Percentiles rank a stretch among this genome's conserved stretches.
phyloP scores from a whole-genome alignment of 2,797 vertebrate genomes.

The Hapalemur alaotrensis region DNA sequence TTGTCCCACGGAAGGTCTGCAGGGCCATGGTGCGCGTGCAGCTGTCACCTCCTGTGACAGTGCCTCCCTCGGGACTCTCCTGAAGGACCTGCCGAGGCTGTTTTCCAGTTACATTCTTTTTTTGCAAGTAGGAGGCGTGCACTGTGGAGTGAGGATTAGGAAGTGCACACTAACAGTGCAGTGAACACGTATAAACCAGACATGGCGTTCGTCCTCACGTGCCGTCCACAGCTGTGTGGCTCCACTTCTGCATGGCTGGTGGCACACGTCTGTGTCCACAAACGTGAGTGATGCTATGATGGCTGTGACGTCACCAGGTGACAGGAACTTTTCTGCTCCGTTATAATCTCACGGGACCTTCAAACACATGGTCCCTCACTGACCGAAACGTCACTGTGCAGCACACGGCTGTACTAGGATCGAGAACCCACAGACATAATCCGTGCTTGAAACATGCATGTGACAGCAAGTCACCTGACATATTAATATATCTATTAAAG shows the following conservation, averaged over 20 bases:
- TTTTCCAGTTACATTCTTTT: background rate
- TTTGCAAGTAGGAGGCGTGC: background rate
- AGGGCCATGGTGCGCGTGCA: background rate
- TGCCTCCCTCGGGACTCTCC: background rate
- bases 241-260: background rate
- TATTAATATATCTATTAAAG: background rate
- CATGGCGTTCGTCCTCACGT: no score
- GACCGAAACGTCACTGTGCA: no score
- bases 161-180: no score
- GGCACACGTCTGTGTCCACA: background rate
- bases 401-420: background rate
- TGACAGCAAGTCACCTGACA: background rate
- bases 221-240: accelerated
- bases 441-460: background rate
- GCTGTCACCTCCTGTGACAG: background rate
- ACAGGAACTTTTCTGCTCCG: no score
- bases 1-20: background rate
- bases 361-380: accelerated
- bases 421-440: background rate
- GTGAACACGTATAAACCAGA: background rate
- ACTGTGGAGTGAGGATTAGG: background rate
- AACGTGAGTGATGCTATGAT: background rate
- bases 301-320: no score
- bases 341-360: background rate
- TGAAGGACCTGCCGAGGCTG: background rate